These are phyloP conservation scores for Phylloscopus trochiloides DNA, from an alignment of 2,113 vertebrate species.

Conservation along the genomic window DNA sequence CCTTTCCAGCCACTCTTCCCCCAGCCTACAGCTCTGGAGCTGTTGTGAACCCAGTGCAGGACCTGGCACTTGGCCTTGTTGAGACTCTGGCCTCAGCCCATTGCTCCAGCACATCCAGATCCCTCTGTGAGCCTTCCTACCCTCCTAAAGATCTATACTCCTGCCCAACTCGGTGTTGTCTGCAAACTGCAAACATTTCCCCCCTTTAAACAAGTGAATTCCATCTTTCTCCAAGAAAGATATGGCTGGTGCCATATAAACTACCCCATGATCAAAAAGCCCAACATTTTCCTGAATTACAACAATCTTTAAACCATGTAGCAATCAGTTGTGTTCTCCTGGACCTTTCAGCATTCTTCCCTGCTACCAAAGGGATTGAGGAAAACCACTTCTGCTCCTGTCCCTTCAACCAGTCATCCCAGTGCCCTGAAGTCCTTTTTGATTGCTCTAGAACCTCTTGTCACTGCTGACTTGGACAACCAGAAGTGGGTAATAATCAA, in stretches of 20 bases:
- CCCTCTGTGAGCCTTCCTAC: background rate
- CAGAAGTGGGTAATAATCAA: background rate
- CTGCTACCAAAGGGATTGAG: background rate
- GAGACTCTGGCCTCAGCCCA: no score
- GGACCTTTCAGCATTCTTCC: background rate
- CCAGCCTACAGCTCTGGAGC: fast-evolving
- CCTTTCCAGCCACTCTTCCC: background rate
- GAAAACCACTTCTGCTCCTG: background rate
- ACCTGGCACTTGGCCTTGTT: background rate
- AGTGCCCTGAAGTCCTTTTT: background rate
- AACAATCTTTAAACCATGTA: background rate
- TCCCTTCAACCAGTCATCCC: background rate
- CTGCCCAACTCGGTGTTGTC: background rate
- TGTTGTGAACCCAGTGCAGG: background rate
- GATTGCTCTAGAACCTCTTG: no score
- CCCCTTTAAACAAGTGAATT: background rate
- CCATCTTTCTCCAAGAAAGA: background rate
- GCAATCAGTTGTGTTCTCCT: background rate
- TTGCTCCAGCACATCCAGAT: background rate
- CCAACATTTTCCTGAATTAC: background rate
- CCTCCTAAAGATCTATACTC: background rate
- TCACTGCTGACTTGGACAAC: background rate
- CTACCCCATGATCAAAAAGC: background rate
- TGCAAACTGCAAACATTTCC: background rate
- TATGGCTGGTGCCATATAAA: background rate